Base-by-base conservation (phyloP, 2,888 invertebrate species). In the Orthonevra nobilis region DNA sequence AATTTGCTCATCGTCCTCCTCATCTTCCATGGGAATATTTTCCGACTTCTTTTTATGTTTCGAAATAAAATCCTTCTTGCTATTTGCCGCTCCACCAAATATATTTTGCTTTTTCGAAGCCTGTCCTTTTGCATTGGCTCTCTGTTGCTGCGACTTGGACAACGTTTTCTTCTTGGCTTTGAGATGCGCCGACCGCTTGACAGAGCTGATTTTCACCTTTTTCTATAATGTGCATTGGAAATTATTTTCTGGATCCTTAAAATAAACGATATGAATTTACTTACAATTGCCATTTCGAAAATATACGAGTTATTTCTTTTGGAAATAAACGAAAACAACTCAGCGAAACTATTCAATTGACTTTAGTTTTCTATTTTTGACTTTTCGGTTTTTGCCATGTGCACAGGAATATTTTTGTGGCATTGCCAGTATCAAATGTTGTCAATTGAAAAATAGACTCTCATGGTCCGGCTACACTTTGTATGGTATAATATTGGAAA, bases 131-230 rank as follows among this genome's bases (percentile, higher is more conserved):
- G 42, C 42, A 12, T 73, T 64, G 6, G 61, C 75, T 40, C 52
- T 86, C 14, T 86, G 85, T 82, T 87, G 87, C 79, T 87, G 87
- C 14, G 86, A 86, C 44, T 88, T 88, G n/a, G 83, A 82, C 1
- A 85, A 64, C 23, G 86, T 85, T 14, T 85, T 84, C 81, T 88
- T 89, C 52, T 88, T 87, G 0, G 85, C 82, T 64, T 86, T 87
- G n/a, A 89, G 81, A 81, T 89, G 89, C 2, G 88, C 87, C 1
- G 87, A 82, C 0, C 89, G 86, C 73, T 89, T 89, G 1, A 88
- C 86, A 0, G 87, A 81, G 38, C 89, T 88, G 73, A 89, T 89
- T 85, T 89, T 89, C 0, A 88, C 86, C 64, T 89, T 89, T 86
- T 88, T 89, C 89, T 89, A 56, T 9, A 56, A 54, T 10, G 17